Base-by-base conservation (phyloP, 1,140 invertebrate species). In the Drosophila pachea region DNA sequence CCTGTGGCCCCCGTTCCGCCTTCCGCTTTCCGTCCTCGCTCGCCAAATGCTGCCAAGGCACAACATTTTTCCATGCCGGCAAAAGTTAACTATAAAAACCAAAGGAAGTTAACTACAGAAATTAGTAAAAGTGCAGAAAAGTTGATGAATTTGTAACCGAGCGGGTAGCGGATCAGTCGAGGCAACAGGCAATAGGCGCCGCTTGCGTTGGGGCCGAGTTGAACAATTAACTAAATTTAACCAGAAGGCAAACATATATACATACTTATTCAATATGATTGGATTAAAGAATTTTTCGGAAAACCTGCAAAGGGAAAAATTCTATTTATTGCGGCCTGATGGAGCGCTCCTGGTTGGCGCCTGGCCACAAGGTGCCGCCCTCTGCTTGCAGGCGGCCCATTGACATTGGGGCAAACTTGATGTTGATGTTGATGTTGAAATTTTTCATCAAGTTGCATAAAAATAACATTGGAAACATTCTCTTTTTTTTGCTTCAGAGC, bases 41-140 rank as follows among this genome's bases (percentile, higher is more conserved):
- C 22, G 3, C 42, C 68, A 49, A 79, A 79, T 79, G 73, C 63
- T 68, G 74, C 71, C 72, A 82, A 82, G 78, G 79, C 79, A 78
- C 61, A 87, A 81, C 76, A 87, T 87, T 87, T 86, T 87, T 84
- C 84, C 72, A 77, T 87, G 76, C 71, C 87, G 79, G 78, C 69
- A 81, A 87, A 88, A 88, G 86, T 88, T 88, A 88, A 88, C 86
- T 88, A 78, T 75, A 71, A 88, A 88, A 88, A 88, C 86, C 86
- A 86, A 88, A 88, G 86, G 86, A 88, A 88, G 86, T 88, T 88
- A 88, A 88, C 86, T 79, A 74, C 73, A 75, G 76, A 86, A 88
- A 88, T 88, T 88, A 88, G 86, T 86, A 82, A 88, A 88, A 88
- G 81, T 88, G 81, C 69, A 61, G 73, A 83, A 88, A 87, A 88